phyloP scores from a whole-genome alignment of 1,140 invertebrate species.

The Ceratoteleas bidentatus region DNA sequence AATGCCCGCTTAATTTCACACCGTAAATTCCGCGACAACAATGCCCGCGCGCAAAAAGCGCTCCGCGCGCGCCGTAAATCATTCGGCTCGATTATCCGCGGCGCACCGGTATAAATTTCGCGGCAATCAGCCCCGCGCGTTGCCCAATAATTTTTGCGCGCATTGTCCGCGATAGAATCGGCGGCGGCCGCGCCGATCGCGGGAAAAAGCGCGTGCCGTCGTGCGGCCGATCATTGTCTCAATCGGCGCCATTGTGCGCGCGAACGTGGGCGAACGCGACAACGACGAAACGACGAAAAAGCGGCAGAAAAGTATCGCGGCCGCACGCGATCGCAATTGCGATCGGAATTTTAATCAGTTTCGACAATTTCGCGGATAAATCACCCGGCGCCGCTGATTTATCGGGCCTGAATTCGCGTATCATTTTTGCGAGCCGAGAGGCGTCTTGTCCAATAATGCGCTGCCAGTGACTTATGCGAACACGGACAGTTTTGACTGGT shows the following conservation, averaged over 20 bases:
- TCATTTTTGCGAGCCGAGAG: constrained; percentile 19
- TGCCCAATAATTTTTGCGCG: constrained; percentile 40
- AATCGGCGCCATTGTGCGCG: constrained; percentile 48
- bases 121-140: constrained; percentile 28
- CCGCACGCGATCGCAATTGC: constrained; percentile 28
- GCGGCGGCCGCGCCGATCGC: constrained; percentile 6
- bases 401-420: constrained; percentile 25
- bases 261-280: no score
- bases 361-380: constrained; percentile 45
- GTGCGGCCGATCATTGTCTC: constrained; percentile 50
- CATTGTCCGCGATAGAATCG: constrained; percentile 47
- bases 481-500: constrained; percentile 66
- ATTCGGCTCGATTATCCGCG: constrained; percentile 15
- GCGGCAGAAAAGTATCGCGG: neutral
- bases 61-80: constrained; percentile 18
- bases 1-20: constrained; percentile 16
- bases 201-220: constrained; percentile 52
- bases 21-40: constrained; percentile 12
- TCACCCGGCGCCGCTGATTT: constrained; percentile 30
- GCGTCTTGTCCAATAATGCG: constrained; percentile 63
- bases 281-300: no score
- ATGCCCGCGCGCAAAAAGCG: constrained; percentile 1
- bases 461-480: constrained; percentile 69
- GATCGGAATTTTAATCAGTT: constrained; percentile 59
- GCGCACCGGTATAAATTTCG: constrained; percentile 42